Evolutionary conservation across 2,888 invertebrate species (phyloP).

Genomic region (Ypsolopha scabrella): DNA sequence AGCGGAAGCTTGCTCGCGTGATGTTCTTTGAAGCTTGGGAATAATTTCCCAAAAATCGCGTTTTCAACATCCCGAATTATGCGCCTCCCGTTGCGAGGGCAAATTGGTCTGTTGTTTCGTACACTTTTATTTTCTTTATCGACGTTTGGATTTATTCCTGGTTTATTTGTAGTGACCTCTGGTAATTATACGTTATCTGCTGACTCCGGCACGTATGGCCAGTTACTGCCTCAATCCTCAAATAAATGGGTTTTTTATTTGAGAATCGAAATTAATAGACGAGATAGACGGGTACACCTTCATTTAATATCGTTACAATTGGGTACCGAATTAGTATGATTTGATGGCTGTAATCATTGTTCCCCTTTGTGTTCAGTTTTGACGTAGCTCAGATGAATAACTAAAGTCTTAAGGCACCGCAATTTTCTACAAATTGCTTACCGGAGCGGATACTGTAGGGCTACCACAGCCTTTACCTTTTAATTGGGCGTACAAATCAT

Average conservation of each 20-base stretch:
- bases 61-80: constrained; percentile 40
- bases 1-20: constrained; percentile 31
- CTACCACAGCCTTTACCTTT: constrained; percentile 1
- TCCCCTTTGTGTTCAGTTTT: constrained; percentile 17
- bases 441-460: constrained; percentile 15
- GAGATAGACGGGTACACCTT: constrained; percentile 51
- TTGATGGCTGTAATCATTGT: constrained; percentile 48
- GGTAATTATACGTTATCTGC: constrained; percentile 55
- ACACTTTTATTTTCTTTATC: constrained; percentile 61
- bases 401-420: constrained; percentile 26
- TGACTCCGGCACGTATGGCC: constrained; percentile 42
- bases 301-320: constrained; percentile 60
- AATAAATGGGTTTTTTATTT: constrained; percentile 62
- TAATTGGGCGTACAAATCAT: neutral
- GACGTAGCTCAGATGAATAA: constrained; percentile 22
- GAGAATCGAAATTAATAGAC: constrained; percentile 63
- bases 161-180: constrained; percentile 66
- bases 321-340: constrained; percentile 42
- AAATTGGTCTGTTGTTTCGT: constrained; percentile 63
- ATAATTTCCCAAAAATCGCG: constrained; percentile 41
- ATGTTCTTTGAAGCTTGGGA: constrained; percentile 27
- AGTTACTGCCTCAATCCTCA: constrained; percentile 37
- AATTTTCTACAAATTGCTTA: constrained; percentile 40
- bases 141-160: constrained; percentile 38
- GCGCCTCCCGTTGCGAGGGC: constrained; percentile 38